These are phyloP conservation scores for Poeciliopsis occidentalis DNA, from an alignment of 2,113 vertebrate genomes.

Conservation along the genomic window DNA sequence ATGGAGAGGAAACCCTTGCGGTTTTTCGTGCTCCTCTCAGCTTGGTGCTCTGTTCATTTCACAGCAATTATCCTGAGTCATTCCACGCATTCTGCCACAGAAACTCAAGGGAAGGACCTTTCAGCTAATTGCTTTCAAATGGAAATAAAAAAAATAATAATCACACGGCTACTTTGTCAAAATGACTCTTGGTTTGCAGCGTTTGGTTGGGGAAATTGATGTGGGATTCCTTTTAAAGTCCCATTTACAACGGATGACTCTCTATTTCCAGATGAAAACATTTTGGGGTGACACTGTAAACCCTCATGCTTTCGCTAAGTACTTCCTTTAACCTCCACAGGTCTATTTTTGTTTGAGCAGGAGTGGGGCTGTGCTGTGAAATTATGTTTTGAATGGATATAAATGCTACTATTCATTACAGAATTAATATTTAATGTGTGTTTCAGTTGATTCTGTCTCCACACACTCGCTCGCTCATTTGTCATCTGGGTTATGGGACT, in stretches of 20 bases:
- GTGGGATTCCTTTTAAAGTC: conserved; percentile 69
- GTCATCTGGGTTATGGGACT: conserved; percentile 10
- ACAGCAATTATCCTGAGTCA: conserved; percentile 79
- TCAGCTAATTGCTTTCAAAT: conserved; percentile 79
- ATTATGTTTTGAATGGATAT: background rate
- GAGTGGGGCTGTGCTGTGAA: conserved; percentile 3
- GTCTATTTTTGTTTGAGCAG: conserved; percentile 4
- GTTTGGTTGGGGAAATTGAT: conserved; percentile 63
- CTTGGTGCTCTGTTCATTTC: conserved; percentile 77
- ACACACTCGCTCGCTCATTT: background rate
- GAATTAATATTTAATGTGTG: conserved; percentile 35
- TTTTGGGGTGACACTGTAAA: conserved; percentile 34
- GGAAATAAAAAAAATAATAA: conserved; percentile 77
- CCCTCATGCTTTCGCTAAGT: conserved; percentile 10
- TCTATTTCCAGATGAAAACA: conserved; percentile 55
- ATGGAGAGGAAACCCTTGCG: conserved; percentile 72
- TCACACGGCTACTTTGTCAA: conserved; percentile 73
- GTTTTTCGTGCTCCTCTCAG: conserved; percentile 61
- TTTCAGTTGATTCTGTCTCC: conserved; percentile 17
- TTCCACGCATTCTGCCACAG: conserved; percentile 68
- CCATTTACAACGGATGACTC: conserved; percentile 58
- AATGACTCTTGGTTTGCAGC: conserved; percentile 66
- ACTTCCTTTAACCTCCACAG: conserved; percentile 4
- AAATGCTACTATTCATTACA: conserved; percentile 19
- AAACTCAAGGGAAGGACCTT: conserved; percentile 71